These are phyloP conservation scores for Craseonycteris thonglongyai DNA, from an alignment of 2,113 vertebrate species.

Conservation along the genomic window DNA sequence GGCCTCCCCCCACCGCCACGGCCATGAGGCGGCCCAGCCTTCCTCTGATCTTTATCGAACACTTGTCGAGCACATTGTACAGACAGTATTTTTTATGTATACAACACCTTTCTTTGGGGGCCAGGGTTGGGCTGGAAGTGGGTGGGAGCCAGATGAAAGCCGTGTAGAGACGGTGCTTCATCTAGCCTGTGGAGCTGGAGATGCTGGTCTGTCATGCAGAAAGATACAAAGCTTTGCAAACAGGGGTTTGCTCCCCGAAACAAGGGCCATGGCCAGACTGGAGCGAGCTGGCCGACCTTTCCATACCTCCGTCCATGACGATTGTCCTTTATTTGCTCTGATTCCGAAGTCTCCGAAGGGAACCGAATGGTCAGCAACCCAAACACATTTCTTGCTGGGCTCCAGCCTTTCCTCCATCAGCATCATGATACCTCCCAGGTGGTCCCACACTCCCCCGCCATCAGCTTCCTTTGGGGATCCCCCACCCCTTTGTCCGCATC, in stretches of 20 bases:
- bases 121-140: neutral
- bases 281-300: neutral
- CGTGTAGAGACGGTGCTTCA: neutral
- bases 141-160: neutral
- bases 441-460: no score
- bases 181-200: neutral
- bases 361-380: neutral
- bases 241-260: neutral
- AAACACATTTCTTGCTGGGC: neutral
- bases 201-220: neutral
- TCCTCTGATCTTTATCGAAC: constrained; percentile 54
- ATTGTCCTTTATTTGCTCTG: neutral
- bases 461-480: neutral
- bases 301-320: neutral
- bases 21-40: neutral
- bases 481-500: neutral
- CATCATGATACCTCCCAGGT: accelerated
- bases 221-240: neutral
- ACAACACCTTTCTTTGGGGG: constrained; percentile 50
- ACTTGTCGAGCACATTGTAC: neutral
- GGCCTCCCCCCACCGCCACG: neutral
- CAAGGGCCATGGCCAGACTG: neutral
- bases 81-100: constrained; percentile 51
- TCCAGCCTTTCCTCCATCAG: neutral
- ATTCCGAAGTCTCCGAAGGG: neutral